Evolutionary conservation across 2,113 vertebrate species (phyloP).

Genomic region (Scalopus aquaticus): DNA sequence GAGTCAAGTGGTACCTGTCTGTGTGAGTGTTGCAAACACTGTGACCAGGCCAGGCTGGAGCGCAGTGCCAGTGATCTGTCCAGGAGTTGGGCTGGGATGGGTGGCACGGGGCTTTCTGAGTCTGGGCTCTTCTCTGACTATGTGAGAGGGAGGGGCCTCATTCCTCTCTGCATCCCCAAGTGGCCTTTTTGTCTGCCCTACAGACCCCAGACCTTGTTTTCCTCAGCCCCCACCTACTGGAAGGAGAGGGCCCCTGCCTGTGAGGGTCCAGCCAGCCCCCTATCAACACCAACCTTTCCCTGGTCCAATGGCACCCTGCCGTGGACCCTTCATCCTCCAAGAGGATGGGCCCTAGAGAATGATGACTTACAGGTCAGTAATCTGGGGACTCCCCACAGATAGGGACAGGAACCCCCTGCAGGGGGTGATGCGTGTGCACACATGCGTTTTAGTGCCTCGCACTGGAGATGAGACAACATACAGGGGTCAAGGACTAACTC

Average conservation of each 20-base stretch:
- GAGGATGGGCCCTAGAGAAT: constrained; percentile 87
- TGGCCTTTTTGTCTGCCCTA: neutral
- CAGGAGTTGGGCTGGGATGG: neutral
- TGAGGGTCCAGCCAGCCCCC: constrained; percentile 85
- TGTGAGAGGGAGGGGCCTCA: neutral
- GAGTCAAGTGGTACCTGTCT: too few relatives aligned
- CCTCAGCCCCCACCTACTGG: constrained; percentile 83
- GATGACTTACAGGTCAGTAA: constrained; percentile 85
- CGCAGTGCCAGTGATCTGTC: fast-evolving
- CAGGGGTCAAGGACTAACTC: neutral
- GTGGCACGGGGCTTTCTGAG: neutral
- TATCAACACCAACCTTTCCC: constrained; percentile 85
- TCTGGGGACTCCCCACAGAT: neutral
- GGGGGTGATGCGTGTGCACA: too few relatives aligned
- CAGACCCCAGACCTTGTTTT: neutral
- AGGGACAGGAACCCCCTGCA: neutral
- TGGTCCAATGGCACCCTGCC: constrained; percentile 77
- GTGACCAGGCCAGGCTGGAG: neutral
- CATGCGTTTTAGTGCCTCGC: neutral
- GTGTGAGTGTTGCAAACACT: too few relatives aligned
- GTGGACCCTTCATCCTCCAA: constrained; percentile 83
- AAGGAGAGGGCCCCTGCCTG: constrained; percentile 77
- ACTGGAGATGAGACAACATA: neutral
- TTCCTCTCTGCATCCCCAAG: neutral
- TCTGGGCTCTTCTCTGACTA: neutral